Percentiles rank a stretch among this genome's conserved stretches.
These are phyloP conservation scores for Ellobium chinense DNA, from an alignment of 2,888 invertebrate genomes.

Conservation along the genomic window DNA sequence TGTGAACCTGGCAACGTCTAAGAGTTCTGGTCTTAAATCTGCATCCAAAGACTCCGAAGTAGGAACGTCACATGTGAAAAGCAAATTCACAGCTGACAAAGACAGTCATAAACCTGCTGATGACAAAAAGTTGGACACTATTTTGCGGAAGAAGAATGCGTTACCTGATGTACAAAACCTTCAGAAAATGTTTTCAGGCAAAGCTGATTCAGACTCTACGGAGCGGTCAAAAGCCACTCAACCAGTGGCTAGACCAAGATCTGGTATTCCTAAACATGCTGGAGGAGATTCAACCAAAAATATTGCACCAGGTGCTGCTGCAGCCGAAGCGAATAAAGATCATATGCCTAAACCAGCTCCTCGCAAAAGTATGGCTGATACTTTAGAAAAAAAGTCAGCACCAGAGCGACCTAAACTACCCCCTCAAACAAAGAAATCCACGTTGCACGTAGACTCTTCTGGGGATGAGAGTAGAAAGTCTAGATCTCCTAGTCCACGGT, in stretches of 20 bases:
- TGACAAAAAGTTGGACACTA: slow-evolving; percentile 9
- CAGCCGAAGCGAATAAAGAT: not conserved
- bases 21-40: not conserved
- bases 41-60: not conserved
- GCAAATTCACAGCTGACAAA: not conserved
- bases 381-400: not conserved
- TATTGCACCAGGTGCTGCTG: not conserved
- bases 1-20: not conserved
- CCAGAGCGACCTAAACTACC: slow-evolving; percentile 5
- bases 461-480: not conserved
- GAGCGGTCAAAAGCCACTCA: not conserved
- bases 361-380: slow-evolving; percentile 33
- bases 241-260: slow-evolving; percentile 22
- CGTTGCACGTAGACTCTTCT: not conserved
- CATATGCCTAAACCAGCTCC: slow-evolving; percentile 37
- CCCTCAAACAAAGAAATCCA: not conserved
- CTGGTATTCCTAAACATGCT: not conserved
- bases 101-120: slow-evolving; percentile 4
- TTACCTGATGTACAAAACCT: slow-evolving; percentile 19
- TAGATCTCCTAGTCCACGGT: slow-evolving; percentile 3
- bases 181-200: slow-evolving; percentile 19
- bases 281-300: not conserved
- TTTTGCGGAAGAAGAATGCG: not conserved
- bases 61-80: not conserved
- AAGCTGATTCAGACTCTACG: not conserved